These are phyloP conservation scores for Siphonodentalium dalli DNA, from an alignment of 2,888 invertebrate genomes.

Conservation along the genomic window DNA sequence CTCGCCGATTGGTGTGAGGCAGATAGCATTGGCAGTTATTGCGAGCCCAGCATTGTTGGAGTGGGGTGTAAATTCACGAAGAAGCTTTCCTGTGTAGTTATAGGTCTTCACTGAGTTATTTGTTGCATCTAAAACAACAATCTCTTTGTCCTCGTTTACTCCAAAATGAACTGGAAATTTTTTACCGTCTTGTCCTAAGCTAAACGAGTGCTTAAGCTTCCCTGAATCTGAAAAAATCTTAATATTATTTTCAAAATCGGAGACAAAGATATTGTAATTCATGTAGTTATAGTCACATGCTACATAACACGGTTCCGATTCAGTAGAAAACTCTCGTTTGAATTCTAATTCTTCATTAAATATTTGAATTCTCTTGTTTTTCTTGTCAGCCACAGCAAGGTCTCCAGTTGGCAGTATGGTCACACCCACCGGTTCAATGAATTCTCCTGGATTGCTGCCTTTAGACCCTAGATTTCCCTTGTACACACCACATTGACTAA, in stretches of 20 bases:
- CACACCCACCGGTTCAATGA: slow-evolving; percentile 54
- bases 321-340: slow-evolving; percentile 40
- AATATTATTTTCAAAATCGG: slow-evolving; percentile 37
- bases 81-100: slow-evolving; percentile 40
- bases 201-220: slow-evolving; percentile 35
- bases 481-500: slow-evolving; percentile 49
- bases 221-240: slow-evolving; percentile 47
- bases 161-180: slow-evolving; percentile 31
- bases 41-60: slow-evolving; percentile 40
- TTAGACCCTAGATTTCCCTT: slow-evolving; percentile 43
- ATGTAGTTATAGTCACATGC: slow-evolving; percentile 42
- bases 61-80: slow-evolving; percentile 45
- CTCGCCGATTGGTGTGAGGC: slow-evolving; percentile 44
- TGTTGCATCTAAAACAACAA: slow-evolving; percentile 50
- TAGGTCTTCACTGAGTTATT: slow-evolving; percentile 42
- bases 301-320: slow-evolving; percentile 44
- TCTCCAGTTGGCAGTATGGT: slow-evolving; percentile 52
- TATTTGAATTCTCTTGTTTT: slow-evolving; percentile 53
- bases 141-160: slow-evolving; percentile 43
- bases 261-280: slow-evolving; percentile 50
- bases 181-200: slow-evolving; percentile 21
- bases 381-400: slow-evolving; percentile 57
- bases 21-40: slow-evolving; percentile 48
- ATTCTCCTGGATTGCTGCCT: slow-evolving; percentile 45
- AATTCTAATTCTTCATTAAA: slow-evolving; percentile 40